phyloP scores from a whole-genome alignment of 2,797 vertebrate genomes.

The Takifugu rubripes region DNA sequence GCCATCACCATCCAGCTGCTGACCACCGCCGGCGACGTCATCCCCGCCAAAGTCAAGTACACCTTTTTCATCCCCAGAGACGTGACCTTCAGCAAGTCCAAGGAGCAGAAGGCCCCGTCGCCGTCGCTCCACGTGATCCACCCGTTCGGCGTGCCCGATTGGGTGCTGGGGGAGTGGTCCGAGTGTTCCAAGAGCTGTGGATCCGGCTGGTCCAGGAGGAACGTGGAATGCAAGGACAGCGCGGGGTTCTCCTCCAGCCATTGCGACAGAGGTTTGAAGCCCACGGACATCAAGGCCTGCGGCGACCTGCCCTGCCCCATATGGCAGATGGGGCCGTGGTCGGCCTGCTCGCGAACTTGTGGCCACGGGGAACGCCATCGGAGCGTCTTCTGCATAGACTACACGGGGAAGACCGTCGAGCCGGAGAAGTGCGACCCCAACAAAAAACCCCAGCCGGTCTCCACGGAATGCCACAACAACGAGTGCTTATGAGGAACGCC shows the following conservation, averaged over 20 bases:
- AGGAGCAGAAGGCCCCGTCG: slow-evolving; percentile 68
- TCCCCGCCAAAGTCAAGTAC: slow-evolving; percentile 90
- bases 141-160: slow-evolving; percentile 79
- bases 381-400: slow-evolving; percentile 80
- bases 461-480: slow-evolving; percentile 67
- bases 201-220: slow-evolving; percentile 89
- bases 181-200: slow-evolving; percentile 91
- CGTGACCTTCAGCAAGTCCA: slow-evolving; percentile 76
- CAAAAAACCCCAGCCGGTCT: slow-evolving; percentile 66
- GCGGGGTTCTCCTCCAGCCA: slow-evolving; percentile 76
- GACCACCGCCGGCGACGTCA: slow-evolving; percentile 79
- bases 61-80: slow-evolving; percentile 90
- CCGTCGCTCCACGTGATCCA: slow-evolving; percentile 78
- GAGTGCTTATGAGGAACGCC: slow-evolving; percentile 74
- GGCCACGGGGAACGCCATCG: slow-evolving; percentile 78
- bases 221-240: slow-evolving; percentile 82
- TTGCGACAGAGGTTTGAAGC: slow-evolving; percentile 83
- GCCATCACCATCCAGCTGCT: slow-evolving; percentile 86
- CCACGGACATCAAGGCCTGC: slow-evolving; percentile 84
- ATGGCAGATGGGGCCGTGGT: slow-evolving; percentile 85
- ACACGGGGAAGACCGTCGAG: slow-evolving; percentile 72
- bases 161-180: slow-evolving; percentile 91
- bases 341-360: slow-evolving; percentile 82
- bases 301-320: slow-evolving; percentile 85
- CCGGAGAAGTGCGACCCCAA: slow-evolving; percentile 75